Percentiles rank a stretch among this genome's conserved stretches.
phyloP scores from a whole-genome alignment of 1,140 invertebrate genomes.

The Mamestra configurata region DNA sequence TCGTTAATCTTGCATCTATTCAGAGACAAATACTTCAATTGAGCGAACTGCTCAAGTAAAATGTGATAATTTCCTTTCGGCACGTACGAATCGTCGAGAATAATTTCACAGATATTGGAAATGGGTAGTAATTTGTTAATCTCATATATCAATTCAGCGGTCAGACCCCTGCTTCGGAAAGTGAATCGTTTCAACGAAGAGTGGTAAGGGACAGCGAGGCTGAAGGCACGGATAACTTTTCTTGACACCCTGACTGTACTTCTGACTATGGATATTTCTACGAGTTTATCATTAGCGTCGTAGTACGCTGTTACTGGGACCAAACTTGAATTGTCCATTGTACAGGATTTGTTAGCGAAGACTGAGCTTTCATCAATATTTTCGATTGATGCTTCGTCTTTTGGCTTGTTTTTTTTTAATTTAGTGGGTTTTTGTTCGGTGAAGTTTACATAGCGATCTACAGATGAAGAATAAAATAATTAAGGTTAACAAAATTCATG shows the following conservation, averaged over 20 bases:
- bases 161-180: slow-evolving; percentile 55
- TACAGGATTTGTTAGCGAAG: no score
- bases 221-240: slow-evolving; percentile 65
- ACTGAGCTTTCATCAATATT: no score
- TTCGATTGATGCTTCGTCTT: no score
- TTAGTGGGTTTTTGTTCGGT: no score
- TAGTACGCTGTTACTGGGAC: slow-evolving; percentile 64
- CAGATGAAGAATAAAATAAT: no score
- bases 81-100: slow-evolving; percentile 63
- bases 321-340: no score
- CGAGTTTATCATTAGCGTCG: slow-evolving; percentile 56
- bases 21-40: slow-evolving; percentile 65
- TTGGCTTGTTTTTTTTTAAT: no score
- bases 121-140: slow-evolving; percentile 64
- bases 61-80: slow-evolving; percentile 65
- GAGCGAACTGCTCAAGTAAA: slow-evolving; percentile 58
- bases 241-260: slow-evolving; percentile 52
- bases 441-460: no score
- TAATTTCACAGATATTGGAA: slow-evolving; percentile 67
- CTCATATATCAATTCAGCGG: slow-evolving; percentile 55
- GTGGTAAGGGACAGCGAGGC: slow-evolving; percentile 67
- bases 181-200: slow-evolving; percentile 55
- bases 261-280: slow-evolving; percentile 59
- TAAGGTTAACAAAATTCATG: no score
- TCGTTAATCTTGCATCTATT: slow-evolving; percentile 64